Base-by-base conservation (phyloP, 2,888 invertebrate species). In the Campoplex capitator region DNA sequence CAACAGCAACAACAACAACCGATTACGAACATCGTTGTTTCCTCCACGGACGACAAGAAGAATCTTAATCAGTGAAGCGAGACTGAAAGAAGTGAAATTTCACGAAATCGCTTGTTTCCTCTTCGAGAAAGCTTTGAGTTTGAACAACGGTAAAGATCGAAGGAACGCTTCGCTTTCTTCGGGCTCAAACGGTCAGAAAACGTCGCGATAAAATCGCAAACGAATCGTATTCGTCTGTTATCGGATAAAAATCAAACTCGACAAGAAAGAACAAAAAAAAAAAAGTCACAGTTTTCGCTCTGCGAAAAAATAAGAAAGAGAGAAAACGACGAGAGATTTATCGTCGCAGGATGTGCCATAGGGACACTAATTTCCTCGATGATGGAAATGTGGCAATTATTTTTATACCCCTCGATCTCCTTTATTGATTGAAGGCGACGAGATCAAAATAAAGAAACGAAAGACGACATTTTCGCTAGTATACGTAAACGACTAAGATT, bases 11-110 rank as follows among this genome's bases (percentile, higher is more conserved):
- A 23, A 83, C 89, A 93, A 11, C 92, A 93, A 75, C 90, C 93
- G 3, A 92, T 94, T 18, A 93, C 93, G 4, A 93, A 93, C 76
- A 93, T 93, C 79, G 90, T 94, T 18, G 89, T 94, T 6, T 92
- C 92, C 88, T 89, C 11, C 28, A n/a, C 3, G 0, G 92, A 92
- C 9, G 92, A 92, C 7, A 82, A 82, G 6, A 91, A 91, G 78
- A 90, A 89, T 28, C 75, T 89, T 42, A 84, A 89, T 74, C 88
- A 87, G 79, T 85, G 84, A 85, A 74, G 65, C 45, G 18, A 58
- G n/a, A 23, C 28, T 11, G 13, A 18, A 28, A 28, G 56, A 1
- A 35, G 3, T 73, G 58, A 23, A 58, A 42, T 13, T 51, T 32
- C 62, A 32, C 32, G 32, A 16, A 16, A 62, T 62, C 32, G 4